These are phyloP conservation scores for Lasioglossum morio DNA, from an alignment of 2,888 invertebrate genomes.

Conservation along the genomic window DNA sequence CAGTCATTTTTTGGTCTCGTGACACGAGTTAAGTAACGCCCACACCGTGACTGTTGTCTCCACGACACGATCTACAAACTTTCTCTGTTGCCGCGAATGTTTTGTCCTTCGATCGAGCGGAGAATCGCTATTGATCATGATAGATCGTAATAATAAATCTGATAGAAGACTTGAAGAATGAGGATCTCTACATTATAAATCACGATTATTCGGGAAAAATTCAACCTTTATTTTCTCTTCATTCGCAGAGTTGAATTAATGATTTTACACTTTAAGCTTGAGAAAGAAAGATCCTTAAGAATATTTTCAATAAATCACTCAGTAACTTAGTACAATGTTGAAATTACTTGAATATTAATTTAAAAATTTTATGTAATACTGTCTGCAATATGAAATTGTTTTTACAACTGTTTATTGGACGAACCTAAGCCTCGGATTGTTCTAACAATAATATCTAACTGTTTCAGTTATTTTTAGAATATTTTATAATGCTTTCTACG, in stretches of 20 bases:
- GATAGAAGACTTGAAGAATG: background rate
- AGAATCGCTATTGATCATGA: background rate
- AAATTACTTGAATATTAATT: background rate
- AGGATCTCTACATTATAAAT: background rate
- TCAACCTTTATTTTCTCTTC: background rate
- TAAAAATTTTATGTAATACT: background rate
- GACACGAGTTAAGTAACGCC: conserved; percentile 32
- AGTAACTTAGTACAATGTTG: background rate
- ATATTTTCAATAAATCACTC: background rate
- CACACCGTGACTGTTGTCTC: background rate
- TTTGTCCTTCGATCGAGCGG: background rate
- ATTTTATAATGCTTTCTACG: background rate
- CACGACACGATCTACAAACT: conserved; percentile 45
- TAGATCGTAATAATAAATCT: background rate
- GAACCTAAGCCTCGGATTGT: background rate
- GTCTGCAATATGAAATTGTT: background rate
- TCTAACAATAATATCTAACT: background rate
- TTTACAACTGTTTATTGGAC: background rate
- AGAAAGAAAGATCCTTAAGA: too few species aligned
- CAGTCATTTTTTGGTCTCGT: conserved; percentile 25
- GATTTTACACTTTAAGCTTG: background rate
- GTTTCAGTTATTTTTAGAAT: background rate
- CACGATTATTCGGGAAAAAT: background rate
- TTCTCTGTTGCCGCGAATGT: conserved; percentile 34
- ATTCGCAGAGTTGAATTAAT: background rate